These are phyloP conservation scores for Paramormyrops hopkinsi DNA, from an alignment of 2,797 vertebrate genomes.

Conservation along the genomic window DNA sequence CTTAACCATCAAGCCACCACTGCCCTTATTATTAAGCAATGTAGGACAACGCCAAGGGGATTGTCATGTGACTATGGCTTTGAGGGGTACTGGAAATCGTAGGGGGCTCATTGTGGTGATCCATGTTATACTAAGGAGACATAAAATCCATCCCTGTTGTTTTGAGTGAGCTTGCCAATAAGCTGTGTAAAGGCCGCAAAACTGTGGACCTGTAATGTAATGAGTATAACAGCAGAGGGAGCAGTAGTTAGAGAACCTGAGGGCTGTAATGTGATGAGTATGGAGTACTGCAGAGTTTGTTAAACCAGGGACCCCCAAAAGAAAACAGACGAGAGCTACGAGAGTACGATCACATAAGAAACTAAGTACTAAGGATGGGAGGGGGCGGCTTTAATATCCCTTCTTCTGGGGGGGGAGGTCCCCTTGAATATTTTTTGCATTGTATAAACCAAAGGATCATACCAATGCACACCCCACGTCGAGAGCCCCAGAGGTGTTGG, in stretches of 20 bases:
- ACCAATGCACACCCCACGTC: background rate
- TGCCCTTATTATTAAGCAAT: background rate
- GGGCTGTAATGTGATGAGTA: background rate
- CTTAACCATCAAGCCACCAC: too few species aligned
- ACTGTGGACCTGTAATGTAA: background rate
- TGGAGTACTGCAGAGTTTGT: background rate
- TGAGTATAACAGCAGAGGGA: background rate
- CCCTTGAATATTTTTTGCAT: background rate
- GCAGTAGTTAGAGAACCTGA: background rate
- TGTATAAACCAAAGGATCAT: background rate
- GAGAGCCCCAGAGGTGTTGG: background rate
- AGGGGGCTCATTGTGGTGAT: background rate
- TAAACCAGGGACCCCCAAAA: background rate
- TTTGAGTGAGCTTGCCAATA: background rate
- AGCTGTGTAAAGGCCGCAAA: background rate
- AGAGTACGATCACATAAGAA: background rate
- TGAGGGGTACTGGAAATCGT: background rate
- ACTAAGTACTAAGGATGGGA: background rate
- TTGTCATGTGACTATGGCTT: background rate
- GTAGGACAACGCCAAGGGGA: background rate
- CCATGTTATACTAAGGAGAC: background rate
- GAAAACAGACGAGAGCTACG: background rate
- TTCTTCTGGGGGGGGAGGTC: background rate
- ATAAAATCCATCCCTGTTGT: background rate
- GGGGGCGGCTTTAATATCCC: background rate